phyloP scores from a whole-genome alignment of 1,140 invertebrate genomes.

The Tetragnatha versicolor region DNA sequence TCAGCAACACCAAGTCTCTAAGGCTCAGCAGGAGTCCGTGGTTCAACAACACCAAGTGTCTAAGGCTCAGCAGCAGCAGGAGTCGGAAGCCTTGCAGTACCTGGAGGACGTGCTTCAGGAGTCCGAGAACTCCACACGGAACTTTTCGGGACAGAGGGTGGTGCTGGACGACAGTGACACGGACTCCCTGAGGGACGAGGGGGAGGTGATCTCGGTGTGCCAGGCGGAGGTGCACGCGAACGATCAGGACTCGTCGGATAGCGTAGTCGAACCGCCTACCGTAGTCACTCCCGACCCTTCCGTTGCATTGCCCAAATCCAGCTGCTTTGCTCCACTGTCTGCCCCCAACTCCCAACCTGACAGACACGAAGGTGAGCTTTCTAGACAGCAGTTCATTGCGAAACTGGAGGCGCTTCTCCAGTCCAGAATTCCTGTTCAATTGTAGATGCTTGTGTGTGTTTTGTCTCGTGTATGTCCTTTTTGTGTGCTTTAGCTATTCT shows the following conservation, averaged over 20 bases:
- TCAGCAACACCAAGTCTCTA: neutral
- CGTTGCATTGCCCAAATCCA: constrained; percentile 1
- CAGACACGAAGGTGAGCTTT: constrained; percentile 48
- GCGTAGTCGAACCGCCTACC: constrained; percentile 42
- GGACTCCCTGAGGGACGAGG: constrained; percentile 42
- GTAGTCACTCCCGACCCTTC: constrained; percentile 41
- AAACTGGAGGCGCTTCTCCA: constrained; percentile 36
- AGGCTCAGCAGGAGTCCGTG: neutral
- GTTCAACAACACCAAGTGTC: neutral
- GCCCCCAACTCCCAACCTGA: constrained; percentile 32
- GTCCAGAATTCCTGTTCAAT: constrained; percentile 27
- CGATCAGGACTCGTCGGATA: constrained; percentile 45
- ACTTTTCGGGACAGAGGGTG: constrained; percentile 3
- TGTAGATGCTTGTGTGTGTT: neutral
- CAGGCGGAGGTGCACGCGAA: constrained; percentile 43
- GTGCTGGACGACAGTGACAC: constrained; percentile 44
- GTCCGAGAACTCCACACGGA: constrained; percentile 15
- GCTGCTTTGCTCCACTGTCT: constrained; percentile 25
- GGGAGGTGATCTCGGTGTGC: constrained; percentile 45
- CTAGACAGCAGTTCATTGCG: constrained; percentile 35
- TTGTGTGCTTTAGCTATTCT: too few species aligned
- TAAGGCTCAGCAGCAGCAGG: constrained; percentile 9
- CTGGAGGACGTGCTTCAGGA: constrained; percentile 46
- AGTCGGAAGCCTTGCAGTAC: constrained; percentile 40
- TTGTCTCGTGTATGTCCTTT: neutral